These are phyloP conservation scores for Hetaerina americana DNA, from an alignment of 1,140 invertebrate genomes.

Conservation along the genomic window DNA sequence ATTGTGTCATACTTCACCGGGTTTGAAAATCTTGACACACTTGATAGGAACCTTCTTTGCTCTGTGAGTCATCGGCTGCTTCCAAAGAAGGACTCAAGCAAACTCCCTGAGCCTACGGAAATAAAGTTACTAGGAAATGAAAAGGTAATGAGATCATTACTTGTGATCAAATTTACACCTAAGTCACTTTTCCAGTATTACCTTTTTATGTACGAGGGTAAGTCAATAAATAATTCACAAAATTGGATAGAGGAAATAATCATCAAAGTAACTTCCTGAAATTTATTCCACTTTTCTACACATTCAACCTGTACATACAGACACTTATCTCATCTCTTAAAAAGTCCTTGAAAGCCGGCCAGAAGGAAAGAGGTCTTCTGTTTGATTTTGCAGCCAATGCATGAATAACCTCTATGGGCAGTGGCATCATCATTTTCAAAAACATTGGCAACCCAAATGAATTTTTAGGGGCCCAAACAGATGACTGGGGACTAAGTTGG, in stretches of 20 bases:
- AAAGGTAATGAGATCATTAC: background rate
- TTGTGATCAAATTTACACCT: background rate
- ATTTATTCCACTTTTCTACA: background rate
- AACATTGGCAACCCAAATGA: no score
- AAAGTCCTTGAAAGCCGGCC: no score
- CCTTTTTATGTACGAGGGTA: background rate
- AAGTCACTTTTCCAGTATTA: background rate
- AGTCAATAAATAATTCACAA: background rate
- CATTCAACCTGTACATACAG: background rate
- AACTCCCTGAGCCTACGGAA: background rate
- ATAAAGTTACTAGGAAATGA: background rate
- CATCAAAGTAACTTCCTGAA: background rate
- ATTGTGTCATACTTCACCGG: background rate
- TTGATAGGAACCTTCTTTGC: background rate
- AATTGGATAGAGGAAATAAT: background rate
- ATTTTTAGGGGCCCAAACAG: no score
- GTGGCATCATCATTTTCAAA: no score
- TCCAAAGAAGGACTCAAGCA: background rate
- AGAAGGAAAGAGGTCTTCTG: no score
- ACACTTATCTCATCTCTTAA: background rate
- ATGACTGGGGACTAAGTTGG: no score
- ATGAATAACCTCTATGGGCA: no score
- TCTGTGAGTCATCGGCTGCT: background rate
- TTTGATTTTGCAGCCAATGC: no score
- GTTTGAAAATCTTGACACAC: background rate